phyloP scores from a whole-genome alignment of 2,113 vertebrate species.

The Zeus faber region DNA sequence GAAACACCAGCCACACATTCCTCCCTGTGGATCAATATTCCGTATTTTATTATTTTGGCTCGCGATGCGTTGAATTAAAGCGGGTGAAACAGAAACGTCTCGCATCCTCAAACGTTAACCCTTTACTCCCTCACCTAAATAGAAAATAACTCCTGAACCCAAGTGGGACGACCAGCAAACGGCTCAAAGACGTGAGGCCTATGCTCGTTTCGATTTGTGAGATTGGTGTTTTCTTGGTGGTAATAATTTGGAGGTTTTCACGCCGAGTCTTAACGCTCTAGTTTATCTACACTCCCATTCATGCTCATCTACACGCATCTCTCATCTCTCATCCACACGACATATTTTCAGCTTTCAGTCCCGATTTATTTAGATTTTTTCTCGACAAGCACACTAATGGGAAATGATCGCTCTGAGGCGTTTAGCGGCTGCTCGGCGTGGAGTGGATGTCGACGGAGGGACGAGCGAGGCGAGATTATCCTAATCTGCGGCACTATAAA shows the following conservation, averaged over 20 bases:
- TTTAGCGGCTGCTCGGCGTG: conserved; percentile 57
- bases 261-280: not conserved
- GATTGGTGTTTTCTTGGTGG: too few relatives aligned
- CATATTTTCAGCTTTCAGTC: conserved; percentile 11
- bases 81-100: conserved; percentile 22
- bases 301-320: not conserved
- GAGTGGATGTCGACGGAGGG: too few relatives aligned
- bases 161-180: not conserved
- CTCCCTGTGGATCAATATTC: conserved; percentile 24
- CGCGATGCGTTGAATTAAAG: conserved; percentile 20
- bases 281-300: not conserved
- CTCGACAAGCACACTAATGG: conserved; percentile 50
- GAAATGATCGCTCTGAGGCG: conserved; percentile 63
- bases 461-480: too few relatives aligned
- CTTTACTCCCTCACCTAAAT: not conserved
- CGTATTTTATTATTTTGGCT: conserved; percentile 10
- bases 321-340: too few relatives aligned
- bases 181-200: not conserved
- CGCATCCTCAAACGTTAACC: conserved; percentile 38
- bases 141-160: not conserved
- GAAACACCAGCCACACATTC: conserved; percentile 27
- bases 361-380: conserved; percentile 1
- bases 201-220: not conserved
- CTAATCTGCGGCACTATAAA: not conserved
- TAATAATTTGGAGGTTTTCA: not conserved